Evolutionary conservation across 2,888 invertebrate species (phyloP), one percentile per base, ranked within the genome.

Genomic region (Cancer borealis): DNA sequence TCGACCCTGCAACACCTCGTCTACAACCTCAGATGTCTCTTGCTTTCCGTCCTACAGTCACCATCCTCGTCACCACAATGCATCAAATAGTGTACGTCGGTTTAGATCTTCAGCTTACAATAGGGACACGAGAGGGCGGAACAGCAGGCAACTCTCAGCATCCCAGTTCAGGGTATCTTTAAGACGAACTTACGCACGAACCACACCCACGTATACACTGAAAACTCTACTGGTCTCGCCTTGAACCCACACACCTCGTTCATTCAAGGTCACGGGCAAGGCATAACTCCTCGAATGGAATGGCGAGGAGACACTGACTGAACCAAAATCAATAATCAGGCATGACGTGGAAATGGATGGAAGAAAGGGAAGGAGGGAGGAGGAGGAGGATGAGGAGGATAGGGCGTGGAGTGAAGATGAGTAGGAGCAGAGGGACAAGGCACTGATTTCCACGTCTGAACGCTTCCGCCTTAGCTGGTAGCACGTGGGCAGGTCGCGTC

Each of bases 141-240:
- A n/a, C 66, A 66, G 3, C 66, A 21, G 66, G n/a, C 66, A 79
- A 79, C 79, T 26, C 26, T 21, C n/a, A 21, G 66, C 66, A 66
- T 66, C 60, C 0, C 49, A 30, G 4, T 39, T 14, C 26, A 26
- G 54, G 49, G 89, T 39, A 91, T 66, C 91, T 90, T 60, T 30
- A 66, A 30, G 45, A 45, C 91, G 91, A 60, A 91, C 91, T n/a
- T 91, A 91, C 91, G 91, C 91, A 91, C 46, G 45, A 73, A 73
- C 66, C 91, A 91, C 91, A 46, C 91, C 91, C 73, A 91, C 91
- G 66, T 91, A 54, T 30, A 79, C 60, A 79, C 60, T 45, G 46
- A 91, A 91, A 91, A 91, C 45, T 54, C 49, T 91, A 73, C 91
- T 73, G 8, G 47, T 46, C 91, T 91, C 21, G 91, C 91, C 89